Evolutionary conservation across 2,797 vertebrate species (phyloP), one percentile per base, ranked within the genome.

Genomic region (Okamejei kenojei): DNA sequence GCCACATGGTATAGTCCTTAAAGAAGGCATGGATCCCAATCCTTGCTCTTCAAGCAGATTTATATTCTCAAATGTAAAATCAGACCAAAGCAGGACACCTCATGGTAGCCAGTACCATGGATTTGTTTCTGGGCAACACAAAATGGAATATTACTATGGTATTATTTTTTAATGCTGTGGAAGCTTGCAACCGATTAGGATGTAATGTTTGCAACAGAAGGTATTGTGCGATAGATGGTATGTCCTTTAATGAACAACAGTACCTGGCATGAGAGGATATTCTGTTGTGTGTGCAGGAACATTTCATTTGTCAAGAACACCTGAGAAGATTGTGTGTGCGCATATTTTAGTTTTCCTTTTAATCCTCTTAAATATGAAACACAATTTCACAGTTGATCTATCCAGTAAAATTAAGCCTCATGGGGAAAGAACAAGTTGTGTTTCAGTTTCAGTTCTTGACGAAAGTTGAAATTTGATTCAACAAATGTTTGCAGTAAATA

Each of bases 361-460:
- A 68, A 35, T 63, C 61, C 61, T 35, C 63, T 88, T 88, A 21
- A 35, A 3, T 35, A 32, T 88, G 63, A 63, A 68, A 88, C 23
- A 32, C 8, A 65, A 32, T 35, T 84, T 68, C 84, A 88, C 63
- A 65, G 61, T 65, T 35, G 82, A 88, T 21, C 58, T 63, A n/a
- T 86, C 63, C n/a, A 32, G 17, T n/a, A 65, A 88, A 8, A 35
- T 65, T 65, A 88, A 21, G 29, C 29, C 58, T 32, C n/a, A 6
- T 88, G n/a, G 68, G 84, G 63, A 68, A 88, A 63, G 15, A 21
- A n/a, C 61, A 68, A 88, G 63, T 68, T 19, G n/a, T 29, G 17
- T 68, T 88, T 88, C n/a, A 88, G 63, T 68, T 68, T 88, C n/a
- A 88, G 63, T 68, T 68, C 61, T 32, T 88, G 63, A 88, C 63